phyloP scores from a whole-genome alignment of 2,113 vertebrate species.

The Cygnus atratus region DNA sequence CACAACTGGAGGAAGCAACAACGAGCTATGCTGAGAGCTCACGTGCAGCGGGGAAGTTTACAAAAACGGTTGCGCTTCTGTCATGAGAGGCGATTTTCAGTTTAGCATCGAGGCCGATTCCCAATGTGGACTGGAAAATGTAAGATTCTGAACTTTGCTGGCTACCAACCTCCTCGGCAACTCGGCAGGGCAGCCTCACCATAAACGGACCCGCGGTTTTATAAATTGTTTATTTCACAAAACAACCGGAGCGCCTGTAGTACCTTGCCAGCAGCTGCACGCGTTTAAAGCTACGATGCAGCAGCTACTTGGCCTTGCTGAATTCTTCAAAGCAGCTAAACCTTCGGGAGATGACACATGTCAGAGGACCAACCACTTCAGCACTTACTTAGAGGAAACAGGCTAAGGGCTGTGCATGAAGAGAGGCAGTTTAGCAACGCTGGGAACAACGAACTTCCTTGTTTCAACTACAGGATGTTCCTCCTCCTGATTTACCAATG shows the following conservation, averaged over 20 bases:
- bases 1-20: background rate
- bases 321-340: background rate
- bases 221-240: background rate
- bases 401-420: background rate
- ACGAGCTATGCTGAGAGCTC: background rate
- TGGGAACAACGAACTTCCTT: constrained; percentile 34
- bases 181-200: accelerated
- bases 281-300: background rate
- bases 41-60: background rate
- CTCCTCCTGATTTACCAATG: constrained; percentile 12
- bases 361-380: background rate
- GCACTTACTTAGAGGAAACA: background rate
- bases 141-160: background rate
- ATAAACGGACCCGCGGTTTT: background rate
- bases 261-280: background rate
- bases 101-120: background rate
- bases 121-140: background rate
- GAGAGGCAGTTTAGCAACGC: constrained; percentile 18
- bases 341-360: background rate
- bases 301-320: background rate
- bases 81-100: background rate
- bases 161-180: accelerated
- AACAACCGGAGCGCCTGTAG: background rate
- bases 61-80: background rate
- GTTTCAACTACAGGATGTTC: constrained; percentile 36